These are phyloP conservation scores for Lophotriccus pileatus DNA, from an alignment of 2,797 vertebrate species.

Conservation along the genomic window DNA sequence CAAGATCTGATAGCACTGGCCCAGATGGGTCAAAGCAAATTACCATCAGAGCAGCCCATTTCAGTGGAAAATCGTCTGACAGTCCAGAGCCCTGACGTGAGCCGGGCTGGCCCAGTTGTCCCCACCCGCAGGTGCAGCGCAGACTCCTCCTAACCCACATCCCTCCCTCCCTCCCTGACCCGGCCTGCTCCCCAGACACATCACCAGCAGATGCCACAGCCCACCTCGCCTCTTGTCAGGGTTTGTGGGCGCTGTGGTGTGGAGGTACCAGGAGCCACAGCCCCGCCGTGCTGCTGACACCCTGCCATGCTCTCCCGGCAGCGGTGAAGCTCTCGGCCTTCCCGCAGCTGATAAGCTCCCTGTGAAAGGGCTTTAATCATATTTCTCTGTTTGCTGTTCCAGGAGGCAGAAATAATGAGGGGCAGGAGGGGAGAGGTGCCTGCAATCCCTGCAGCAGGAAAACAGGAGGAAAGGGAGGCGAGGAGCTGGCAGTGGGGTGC, in stretches of 20 bases:
- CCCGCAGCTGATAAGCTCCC: background rate
- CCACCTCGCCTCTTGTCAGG: background rate
- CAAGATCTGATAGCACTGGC: background rate
- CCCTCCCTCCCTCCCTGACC: background rate
- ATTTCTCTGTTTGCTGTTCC: background rate
- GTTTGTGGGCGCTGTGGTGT: fast-evolving
- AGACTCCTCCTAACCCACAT: background rate
- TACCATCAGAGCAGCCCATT: background rate
- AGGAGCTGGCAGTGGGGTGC: background rate
- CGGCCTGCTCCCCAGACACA: fast-evolving
- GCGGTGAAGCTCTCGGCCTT: background rate
- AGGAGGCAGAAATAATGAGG: background rate
- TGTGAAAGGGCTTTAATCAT: background rate
- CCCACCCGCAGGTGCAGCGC: fast-evolving
- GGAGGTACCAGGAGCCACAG: background rate
- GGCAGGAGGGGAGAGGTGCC: fast-evolving
- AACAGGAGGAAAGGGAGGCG: fast-evolving
- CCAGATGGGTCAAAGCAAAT: slow-evolving; percentile 6
- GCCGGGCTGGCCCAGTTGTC: background rate
- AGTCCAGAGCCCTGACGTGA: background rate
- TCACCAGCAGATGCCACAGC: background rate
- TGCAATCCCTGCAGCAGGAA: background rate
- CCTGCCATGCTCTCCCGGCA: background rate
- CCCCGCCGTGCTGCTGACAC: fast-evolving
- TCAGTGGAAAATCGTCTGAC: background rate